These are phyloP conservation scores for Idaea aversata DNA, from an alignment of 2,888 invertebrate species.

Conservation along the genomic window DNA sequence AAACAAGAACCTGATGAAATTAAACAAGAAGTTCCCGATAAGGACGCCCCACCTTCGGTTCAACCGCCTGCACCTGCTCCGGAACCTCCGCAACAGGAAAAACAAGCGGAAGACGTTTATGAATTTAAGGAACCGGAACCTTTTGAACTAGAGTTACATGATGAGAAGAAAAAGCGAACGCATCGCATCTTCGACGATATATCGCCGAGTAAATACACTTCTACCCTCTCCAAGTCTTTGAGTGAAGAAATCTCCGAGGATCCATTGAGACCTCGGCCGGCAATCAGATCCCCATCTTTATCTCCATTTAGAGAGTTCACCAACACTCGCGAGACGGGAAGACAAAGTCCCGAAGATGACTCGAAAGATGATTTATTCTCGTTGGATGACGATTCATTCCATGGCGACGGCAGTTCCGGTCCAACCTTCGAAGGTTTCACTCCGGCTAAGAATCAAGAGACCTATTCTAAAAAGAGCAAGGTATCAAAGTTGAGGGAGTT, in stretches of 20 bases:
- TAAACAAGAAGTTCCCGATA: conserved; percentile 56
- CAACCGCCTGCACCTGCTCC: conserved; percentile 34
- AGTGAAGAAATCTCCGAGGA: conserved; percentile 81
- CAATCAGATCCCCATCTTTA: conserved; percentile 64
- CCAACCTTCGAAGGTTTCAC: conserved; percentile 80
- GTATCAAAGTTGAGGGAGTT: conserved; percentile 69
- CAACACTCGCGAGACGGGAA: conserved; percentile 77
- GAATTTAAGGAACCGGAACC: conserved; percentile 95
- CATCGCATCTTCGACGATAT: conserved; percentile 77
- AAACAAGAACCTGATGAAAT: conserved; percentile 69
- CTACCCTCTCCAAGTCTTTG: conserved; percentile 66
- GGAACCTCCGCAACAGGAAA: conserved; percentile 54
- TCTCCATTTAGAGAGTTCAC: conserved; percentile 71
- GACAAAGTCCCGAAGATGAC: conserved; percentile 83
- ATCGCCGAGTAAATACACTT: conserved; percentile 73
- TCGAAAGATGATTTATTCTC: conserved; percentile 82
- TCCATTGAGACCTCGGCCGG: conserved; percentile 51
- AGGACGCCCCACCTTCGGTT: conserved; percentile 37
- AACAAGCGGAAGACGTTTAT: conserved; percentile 85
- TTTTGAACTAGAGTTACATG: conserved; percentile 89
- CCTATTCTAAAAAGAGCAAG: conserved; percentile 76
- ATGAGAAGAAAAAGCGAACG: conserved; percentile 75
- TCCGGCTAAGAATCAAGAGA: conserved; percentile 79
- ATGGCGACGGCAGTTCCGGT: conserved; percentile 75
- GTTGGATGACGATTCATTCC: conserved; percentile 81